Evolutionary conservation across 2,113 vertebrate species (phyloP), one percentile per base, ranked within the genome.

Genomic region (Indri indri): DNA sequence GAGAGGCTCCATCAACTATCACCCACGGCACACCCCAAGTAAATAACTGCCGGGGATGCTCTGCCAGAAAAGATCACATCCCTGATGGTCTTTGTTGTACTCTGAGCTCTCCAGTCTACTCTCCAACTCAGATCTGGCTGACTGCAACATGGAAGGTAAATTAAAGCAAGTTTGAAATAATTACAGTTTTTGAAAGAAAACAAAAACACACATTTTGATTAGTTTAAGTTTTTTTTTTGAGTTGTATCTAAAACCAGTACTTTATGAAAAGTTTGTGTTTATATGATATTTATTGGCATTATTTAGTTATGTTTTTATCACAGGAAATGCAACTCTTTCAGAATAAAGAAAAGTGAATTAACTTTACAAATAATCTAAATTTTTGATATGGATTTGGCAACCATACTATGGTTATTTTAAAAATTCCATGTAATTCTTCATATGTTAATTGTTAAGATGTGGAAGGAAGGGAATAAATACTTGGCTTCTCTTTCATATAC

Each of bases 11-110:
- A 34, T 13, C 5, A 18, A 59, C 40, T 71, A 30, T 20, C 11
- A 23, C 4, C 0, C 8, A 30, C 18, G 9, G 3, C 7, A 59
- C 18, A 50, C 23, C 23, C 22, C 40, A 42, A 27, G 25, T 45
- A 52, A 76, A 11, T 59, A n/a, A 40, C 18, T 37, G 1, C 12
- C 25, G 8, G 34, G 3, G 12, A 22, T 30, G 6, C 12, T 68
- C 9, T 45, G 12, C 3, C 3, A 18, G 23, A 8, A 87, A 16
- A 57, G 5, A 45, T 7, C 32, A 87, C 5, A 22, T 27, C 16
- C 4, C 27, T 32, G 9, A 34, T 1, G 1, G 18, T 1, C 22
- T 42, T 20, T 79, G 2, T 12, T 34, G 3, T 37, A 45, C 9
- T 30, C 8, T 6, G 3, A 32, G 4, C 5, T 73, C 23, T 37